phyloP scores from a whole-genome alignment of 2,888 invertebrate genomes.

The Ernsta delagoae region DNA sequence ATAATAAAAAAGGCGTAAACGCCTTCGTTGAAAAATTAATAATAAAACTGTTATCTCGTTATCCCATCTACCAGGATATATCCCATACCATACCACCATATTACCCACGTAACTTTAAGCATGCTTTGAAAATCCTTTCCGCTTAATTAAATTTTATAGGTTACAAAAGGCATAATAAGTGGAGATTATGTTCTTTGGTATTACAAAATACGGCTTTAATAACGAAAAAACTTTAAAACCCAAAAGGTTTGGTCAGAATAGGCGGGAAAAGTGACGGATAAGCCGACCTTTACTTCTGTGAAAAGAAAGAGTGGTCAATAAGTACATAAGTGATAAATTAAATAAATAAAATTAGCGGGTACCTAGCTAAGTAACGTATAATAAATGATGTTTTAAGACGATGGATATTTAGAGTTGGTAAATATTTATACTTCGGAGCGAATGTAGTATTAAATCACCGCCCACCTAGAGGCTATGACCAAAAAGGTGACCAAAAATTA shows the following conservation, averaged over 20 bases:
- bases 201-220: background rate
- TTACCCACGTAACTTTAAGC: constrained; percentile 43
- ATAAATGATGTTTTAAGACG: too few species aligned
- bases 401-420: too few species aligned
- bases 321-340: too few species aligned
- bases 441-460: too few species aligned
- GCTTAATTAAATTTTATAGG: constrained; percentile 68
- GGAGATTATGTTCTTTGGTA: constrained; percentile 48
- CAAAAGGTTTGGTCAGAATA: background rate
- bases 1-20: constrained; percentile 1
- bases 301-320: too few species aligned
- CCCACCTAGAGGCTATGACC: too few species aligned
- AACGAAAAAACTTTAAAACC: background rate
- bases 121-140: constrained; percentile 47
- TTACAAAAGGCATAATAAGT: constrained; percentile 62
- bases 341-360: too few species aligned
- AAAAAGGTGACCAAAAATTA: too few species aligned
- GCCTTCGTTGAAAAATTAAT: constrained; percentile 30
- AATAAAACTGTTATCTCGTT: constrained; percentile 50
- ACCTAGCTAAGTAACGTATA: too few species aligned
- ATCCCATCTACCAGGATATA: constrained; percentile 55
- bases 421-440: too few species aligned
- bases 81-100: background rate
- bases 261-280: background rate
- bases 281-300: background rate